Base-by-base conservation (phyloP, 2,797 vertebrate genomes). In the Peromyscus eremicus region DNA sequence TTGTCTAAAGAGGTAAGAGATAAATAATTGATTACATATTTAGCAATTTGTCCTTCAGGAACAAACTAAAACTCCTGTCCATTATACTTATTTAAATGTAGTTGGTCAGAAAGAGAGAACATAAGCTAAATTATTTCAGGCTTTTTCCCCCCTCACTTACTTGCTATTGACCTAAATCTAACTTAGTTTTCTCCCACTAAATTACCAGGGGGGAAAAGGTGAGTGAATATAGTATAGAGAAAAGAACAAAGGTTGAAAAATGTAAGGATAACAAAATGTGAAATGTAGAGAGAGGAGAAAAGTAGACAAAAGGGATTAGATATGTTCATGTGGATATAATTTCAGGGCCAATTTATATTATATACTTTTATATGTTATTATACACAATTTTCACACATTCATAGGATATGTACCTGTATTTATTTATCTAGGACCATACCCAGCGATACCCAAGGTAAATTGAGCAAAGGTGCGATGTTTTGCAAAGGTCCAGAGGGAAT, bases 11-110 rank as follows among this genome's bases (percentile, higher is more conserved):
- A 93, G 7, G 91, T 37, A 82, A 84, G 21, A 37, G 0, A 71
- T 57, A 94, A 85, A 37, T 37, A 87, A 91, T 84, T 81, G 93
- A 87, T 92, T n/a, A 76, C 0, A 70, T 95, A 62, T 93, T 82
- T 97, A 91, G 76, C 68, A 34, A 91, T 29, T 43, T 91, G 40
- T 0, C 81, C 19, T 91, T 96, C 29, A 60, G 73, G 76, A 94
- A 84, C 88, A 93, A 84, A 49, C 27, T 16, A 79, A 82, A 88
- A 0, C 10, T 29, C n/a, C 80, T 34, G 71, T 32, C 60, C n/a
- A 60, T 83, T 62, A 88, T 12, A 71, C 76, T 70, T 92, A 66
- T 3, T 81, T 84, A 55, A 70, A 64, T 92, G 79, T 37, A 11
- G 21, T 75, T 94, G 60, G 12, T 85, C 23, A 87, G 16, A 66